These are phyloP conservation scores for Sisor rabdophorus DNA, from an alignment of 2,113 vertebrate genomes.

Conservation along the genomic window DNA sequence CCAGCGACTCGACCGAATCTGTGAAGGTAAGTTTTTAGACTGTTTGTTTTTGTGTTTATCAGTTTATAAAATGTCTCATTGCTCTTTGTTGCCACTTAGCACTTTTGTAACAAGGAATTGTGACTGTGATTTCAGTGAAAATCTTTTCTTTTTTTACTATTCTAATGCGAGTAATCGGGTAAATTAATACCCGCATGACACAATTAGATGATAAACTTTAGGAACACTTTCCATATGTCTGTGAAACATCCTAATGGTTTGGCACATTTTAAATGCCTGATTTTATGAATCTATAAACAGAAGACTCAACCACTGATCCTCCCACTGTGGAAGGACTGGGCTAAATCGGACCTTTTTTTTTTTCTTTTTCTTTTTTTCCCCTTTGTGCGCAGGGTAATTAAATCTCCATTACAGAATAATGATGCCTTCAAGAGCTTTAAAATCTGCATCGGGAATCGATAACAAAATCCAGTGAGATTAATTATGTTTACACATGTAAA, in stretches of 20 bases:
- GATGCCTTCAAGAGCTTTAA: constrained; percentile 15
- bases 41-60: background rate
- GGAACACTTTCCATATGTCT: constrained; percentile 17
- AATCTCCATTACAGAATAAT: constrained; percentile 21
- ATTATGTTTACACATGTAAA: constrained; percentile 10
- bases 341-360: constrained; percentile 25
- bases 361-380: constrained; percentile 4
- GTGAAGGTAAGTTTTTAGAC: constrained; percentile 82
- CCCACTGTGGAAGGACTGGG: constrained; percentile 25
- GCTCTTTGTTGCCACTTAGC: background rate
- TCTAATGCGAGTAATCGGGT: constrained; percentile 1
- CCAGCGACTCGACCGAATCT: constrained; percentile 95
- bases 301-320: constrained; percentile 35
- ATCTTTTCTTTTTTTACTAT: background rate
- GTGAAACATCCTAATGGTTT: constrained; percentile 30
- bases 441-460: constrained; percentile 3
- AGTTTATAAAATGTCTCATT: background rate
- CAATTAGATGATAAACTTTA: background rate
- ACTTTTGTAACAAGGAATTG: background rate
- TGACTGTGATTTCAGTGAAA: background rate
- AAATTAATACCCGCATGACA: background rate
- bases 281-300: constrained; percentile 37
- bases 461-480: constrained; percentile 17
- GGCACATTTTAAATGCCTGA: constrained; percentile 34
- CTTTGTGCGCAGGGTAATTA: constrained; percentile 28